Percentiles rank a stretch among this genome's conserved stretches.
These are phyloP conservation scores for Drepana falcataria DNA, from an alignment of 2,888 invertebrate genomes.

Conservation along the genomic window DNA sequence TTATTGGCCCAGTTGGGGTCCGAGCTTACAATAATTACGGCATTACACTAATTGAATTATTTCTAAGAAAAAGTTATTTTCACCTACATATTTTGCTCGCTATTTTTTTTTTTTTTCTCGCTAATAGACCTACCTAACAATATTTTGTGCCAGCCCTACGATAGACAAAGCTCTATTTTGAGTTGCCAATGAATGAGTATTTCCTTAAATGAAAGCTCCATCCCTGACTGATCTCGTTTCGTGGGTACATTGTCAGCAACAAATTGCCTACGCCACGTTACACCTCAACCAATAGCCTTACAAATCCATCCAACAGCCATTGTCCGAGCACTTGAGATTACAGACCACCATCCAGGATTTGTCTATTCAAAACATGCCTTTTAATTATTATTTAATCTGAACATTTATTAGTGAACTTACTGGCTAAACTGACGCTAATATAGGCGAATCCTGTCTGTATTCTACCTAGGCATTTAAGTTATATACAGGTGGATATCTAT, in stretches of 20 bases:
- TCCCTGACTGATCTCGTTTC: constrained; percentile 61
- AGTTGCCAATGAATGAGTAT: not conserved
- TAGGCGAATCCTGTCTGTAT: too few species aligned
- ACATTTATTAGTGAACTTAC: too few species aligned
- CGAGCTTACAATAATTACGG: too few species aligned
- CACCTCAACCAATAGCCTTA: not conserved
- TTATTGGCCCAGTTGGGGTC: too few species aligned
- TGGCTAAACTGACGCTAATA: too few species aligned
- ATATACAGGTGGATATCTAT: too few species aligned
- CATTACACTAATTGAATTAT: too few species aligned
- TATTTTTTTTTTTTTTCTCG: not conserved
- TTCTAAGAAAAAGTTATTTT: too few species aligned
- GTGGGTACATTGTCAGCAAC: constrained; percentile 46
- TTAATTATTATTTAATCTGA: too few species aligned
- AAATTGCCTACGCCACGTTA: constrained; percentile 48
- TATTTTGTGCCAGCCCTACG: not conserved
- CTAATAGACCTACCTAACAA: not conserved
- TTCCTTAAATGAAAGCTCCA: not conserved
- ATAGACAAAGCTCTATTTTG: not conserved
- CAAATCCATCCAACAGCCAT: constrained; percentile 18
- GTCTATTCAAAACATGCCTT: not conserved
- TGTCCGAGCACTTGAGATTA: constrained; percentile 47
- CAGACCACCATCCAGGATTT: constrained; percentile 24
- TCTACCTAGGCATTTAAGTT: too few species aligned
- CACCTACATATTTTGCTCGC: too few species aligned